Percentiles rank a stretch among this genome's conserved stretches.
phyloP scores from a whole-genome alignment of 1,140 invertebrate genomes.

The Papilio polyxenes region DNA sequence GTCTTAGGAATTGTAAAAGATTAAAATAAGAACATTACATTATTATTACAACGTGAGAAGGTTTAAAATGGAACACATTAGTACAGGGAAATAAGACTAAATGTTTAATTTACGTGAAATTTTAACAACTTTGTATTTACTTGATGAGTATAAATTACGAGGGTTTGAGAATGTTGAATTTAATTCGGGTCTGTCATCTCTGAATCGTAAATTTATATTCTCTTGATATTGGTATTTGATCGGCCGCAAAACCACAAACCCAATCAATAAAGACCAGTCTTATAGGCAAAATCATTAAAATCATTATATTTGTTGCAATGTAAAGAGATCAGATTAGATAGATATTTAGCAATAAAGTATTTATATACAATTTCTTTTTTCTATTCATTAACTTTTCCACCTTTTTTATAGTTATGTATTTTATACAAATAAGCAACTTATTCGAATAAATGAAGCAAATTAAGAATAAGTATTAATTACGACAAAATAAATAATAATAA shows the following conservation, averaged over 20 bases:
- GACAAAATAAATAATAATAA: background rate
- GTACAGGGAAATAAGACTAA: too few relatives aligned
- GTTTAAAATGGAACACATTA: too few relatives aligned
- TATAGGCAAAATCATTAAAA: background rate
- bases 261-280: background rate
- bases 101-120: too few relatives aligned
- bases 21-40: too few relatives aligned
- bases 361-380: background rate
- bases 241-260: background rate
- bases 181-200: too few relatives aligned
- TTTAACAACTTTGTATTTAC: too few relatives aligned
- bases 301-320: background rate
- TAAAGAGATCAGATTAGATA: background rate
- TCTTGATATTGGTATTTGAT: background rate
- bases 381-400: background rate
- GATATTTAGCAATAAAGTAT: background rate
- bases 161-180: too few relatives aligned
- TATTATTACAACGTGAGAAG: too few relatives aligned
- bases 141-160: too few relatives aligned
- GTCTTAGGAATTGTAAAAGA: too few relatives aligned
- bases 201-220: background rate
- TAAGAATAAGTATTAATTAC: constrained; percentile 2
- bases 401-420: background rate
- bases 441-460: background rate
- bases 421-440: background rate